Evolutionary conservation across 2,797 vertebrate genomes (phyloP).

Genomic region (Melopsittacus undulatus): DNA sequence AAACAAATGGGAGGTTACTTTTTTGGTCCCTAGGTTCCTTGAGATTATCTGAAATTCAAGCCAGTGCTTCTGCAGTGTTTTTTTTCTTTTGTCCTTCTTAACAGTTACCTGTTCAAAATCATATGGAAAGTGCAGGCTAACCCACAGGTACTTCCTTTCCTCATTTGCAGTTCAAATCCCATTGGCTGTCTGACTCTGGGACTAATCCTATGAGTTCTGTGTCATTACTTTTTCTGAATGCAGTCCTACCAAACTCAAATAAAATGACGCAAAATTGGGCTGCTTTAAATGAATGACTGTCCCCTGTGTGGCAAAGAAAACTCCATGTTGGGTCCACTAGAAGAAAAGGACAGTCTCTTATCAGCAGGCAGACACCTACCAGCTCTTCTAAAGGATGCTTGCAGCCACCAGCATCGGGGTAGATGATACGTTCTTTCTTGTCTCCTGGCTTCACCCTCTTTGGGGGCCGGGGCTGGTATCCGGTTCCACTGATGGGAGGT

Average conservation of each 20-base stretch:
- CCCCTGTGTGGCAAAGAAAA: neutral
- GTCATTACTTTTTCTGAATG: neutral
- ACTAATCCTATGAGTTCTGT: neutral
- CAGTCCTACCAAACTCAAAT: neutral
- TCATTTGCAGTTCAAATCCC: neutral
- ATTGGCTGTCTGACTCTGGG: neutral
- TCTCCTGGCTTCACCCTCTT: fast-evolving
- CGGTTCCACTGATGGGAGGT: slow-evolving; percentile 57
- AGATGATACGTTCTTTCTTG: slow-evolving; percentile 35
- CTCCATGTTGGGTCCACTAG: fast-evolving
- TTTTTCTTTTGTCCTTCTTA: neutral
- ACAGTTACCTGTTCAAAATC: neutral
- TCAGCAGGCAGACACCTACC: slow-evolving; percentile 72
- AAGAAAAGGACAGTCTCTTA: neutral
- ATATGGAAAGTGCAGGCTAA: fast-evolving
- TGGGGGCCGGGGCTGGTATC: slow-evolving; percentile 79
- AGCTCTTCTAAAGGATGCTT: slow-evolving; percentile 76
- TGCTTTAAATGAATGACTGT: fast-evolving
- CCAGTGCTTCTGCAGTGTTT: neutral
- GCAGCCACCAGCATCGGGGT: slow-evolving; percentile 85
- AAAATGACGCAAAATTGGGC: neutral
- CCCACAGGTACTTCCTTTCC: neutral
- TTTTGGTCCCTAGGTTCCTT: neutral
- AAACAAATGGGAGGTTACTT: neutral
- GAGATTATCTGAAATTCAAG: neutral